phyloP scores from a whole-genome alignment of 2,797 vertebrate genomes.

The Botia kubotai region DNA sequence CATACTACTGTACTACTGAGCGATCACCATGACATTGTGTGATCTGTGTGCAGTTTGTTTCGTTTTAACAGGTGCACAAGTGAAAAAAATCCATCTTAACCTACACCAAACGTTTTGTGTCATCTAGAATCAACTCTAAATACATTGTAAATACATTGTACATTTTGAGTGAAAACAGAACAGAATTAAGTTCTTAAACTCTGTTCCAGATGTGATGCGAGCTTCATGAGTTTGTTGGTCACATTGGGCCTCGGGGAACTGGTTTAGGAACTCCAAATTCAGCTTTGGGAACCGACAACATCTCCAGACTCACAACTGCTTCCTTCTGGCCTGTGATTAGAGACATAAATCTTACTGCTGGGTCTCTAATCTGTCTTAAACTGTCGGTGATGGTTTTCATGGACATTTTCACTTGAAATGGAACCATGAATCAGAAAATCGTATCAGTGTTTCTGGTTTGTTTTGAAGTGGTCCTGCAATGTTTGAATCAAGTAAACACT shows the following conservation, averaged over 20 bases:
- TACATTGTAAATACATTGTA: conserved; percentile 65
- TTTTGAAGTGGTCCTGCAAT: background rate
- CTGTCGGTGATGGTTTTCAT: conserved; percentile 4
- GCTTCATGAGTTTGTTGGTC: conserved; percentile 71
- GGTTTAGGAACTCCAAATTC: conserved; percentile 55
- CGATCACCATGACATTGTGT: too few species aligned
- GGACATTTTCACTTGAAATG: background rate
- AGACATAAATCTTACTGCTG: conserved; percentile 3
- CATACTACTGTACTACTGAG: too few species aligned
- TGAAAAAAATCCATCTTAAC: conserved; percentile 23
- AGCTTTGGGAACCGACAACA: conserved; percentile 59
- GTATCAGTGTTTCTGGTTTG: background rate
- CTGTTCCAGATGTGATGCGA: conserved; percentile 66
- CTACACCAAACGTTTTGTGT: conserved; percentile 56
- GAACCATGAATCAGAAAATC: background rate
- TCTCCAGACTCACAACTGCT: conserved; percentile 35
- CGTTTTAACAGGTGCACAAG: conserved; percentile 30
- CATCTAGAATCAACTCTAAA: conserved; percentile 67
- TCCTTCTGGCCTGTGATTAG: background rate
- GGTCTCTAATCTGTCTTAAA: background rate
- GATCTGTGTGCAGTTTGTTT: background rate
- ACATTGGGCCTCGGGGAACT: conserved; percentile 61
- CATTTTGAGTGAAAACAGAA: conserved; percentile 58
- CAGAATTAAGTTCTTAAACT: conserved; percentile 56
- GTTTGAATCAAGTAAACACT: conserved; percentile 6